phyloP scores from a whole-genome alignment of 2,113 vertebrate genomes.

The Sminthopsis crassicaudata region DNA sequence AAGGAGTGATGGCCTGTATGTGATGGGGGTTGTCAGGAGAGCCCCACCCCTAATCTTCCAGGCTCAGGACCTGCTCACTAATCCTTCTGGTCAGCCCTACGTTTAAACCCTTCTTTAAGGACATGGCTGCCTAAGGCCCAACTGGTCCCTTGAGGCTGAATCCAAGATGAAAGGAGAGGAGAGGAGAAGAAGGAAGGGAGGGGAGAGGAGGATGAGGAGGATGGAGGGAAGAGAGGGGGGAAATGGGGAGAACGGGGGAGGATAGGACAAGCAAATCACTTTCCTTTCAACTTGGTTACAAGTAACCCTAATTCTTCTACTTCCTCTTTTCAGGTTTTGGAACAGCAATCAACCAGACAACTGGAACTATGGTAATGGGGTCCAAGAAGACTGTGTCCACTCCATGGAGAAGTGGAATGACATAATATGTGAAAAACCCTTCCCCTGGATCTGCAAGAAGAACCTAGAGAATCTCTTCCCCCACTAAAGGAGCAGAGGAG shows the following conservation, averaged over 20 bases:
- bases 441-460: not conserved
- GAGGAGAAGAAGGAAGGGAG: not conserved
- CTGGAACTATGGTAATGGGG: not conserved
- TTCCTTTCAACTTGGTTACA: not conserved
- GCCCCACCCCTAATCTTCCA: not conserved
- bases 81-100: not conserved
- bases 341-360: not conserved
- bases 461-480: not conserved
- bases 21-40: not conserved
- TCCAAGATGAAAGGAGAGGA: not conserved
- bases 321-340: not conserved
- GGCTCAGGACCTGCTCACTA: not conserved
- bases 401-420: not conserved
- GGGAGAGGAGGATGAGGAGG: too few species aligned
- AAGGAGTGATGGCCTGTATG: not conserved
- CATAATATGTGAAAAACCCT: not conserved
- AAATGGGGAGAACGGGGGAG: not conserved
- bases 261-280: not conserved
- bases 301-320: not conserved
- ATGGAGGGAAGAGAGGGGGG: too few species aligned
- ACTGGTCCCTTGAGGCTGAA: not conserved
- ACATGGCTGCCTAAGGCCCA: not conserved
- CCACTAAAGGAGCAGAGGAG: too few species aligned
- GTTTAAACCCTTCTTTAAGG: not conserved
- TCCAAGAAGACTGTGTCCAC: not conserved